A percentile compares a stretch with the other conserved stretches of the same genome.
phyloP scores from a whole-genome alignment of 1,140 invertebrate genomes.

The Saccostrea glomerata region DNA sequence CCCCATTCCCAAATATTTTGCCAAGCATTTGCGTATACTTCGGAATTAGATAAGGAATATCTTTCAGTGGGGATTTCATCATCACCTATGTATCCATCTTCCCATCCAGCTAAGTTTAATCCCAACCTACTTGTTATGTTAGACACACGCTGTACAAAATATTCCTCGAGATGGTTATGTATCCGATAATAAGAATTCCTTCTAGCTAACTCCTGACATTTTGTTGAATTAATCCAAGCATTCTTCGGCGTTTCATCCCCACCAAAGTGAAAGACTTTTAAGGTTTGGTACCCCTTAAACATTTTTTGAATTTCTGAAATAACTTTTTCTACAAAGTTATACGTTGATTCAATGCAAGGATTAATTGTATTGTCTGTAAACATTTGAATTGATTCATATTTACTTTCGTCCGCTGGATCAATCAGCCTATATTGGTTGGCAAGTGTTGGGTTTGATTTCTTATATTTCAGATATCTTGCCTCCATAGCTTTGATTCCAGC shows the following conservation, averaged over 20 bases:
- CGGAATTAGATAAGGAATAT: slow-evolving; percentile 39
- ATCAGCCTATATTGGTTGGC: slow-evolving; percentile 59
- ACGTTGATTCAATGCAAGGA: slow-evolving; percentile 72
- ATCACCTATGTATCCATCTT: slow-evolving; percentile 70
- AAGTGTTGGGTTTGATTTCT: neutral
- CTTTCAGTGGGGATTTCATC: slow-evolving; percentile 61
- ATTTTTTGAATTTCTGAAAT: slow-evolving; percentile 61
- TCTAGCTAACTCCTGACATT: slow-evolving; percentile 57
- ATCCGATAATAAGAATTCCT: neutral
- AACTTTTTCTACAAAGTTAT: slow-evolving; percentile 61
- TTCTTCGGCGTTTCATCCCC: slow-evolving; percentile 73
- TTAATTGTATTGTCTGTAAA: slow-evolving; percentile 72
- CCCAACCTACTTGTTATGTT: slow-evolving; percentile 55
- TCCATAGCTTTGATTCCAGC: slow-evolving; percentile 74
- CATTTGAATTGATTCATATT: slow-evolving; percentile 62
- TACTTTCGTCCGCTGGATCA: slow-evolving; percentile 53
- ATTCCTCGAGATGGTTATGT: slow-evolving; percentile 56
- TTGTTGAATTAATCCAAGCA: slow-evolving; percentile 68
- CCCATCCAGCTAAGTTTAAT: slow-evolving; percentile 71
- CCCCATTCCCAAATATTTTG: slow-evolving; percentile 74
- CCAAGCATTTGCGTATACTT: slow-evolving; percentile 72
- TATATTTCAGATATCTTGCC: slow-evolving; percentile 44
- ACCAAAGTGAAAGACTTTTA: slow-evolving; percentile 72
- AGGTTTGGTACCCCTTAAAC: slow-evolving; percentile 59
- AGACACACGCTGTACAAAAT: slow-evolving; percentile 60